Conservation (phyloP, 2,797 vertebrate species). For the Sebastes baramenuke region DNA sequence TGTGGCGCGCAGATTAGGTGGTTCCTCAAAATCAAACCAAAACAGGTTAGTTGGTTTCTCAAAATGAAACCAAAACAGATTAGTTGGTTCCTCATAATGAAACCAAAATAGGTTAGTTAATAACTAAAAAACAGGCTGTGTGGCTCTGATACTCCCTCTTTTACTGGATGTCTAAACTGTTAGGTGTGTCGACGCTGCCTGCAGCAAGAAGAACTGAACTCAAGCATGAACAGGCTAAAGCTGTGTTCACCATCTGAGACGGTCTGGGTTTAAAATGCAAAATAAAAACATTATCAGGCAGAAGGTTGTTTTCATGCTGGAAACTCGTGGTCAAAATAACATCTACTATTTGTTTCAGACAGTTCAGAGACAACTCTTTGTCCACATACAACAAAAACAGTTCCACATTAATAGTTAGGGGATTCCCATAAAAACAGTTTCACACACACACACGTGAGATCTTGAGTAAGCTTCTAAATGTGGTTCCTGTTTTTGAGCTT, state of each 20-base stretch:
- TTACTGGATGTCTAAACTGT: background rate
- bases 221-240: background rate
- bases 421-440: background rate
- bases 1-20: background rate
- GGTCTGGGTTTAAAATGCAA: background rate
- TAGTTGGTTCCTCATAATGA: background rate
- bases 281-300: background rate
- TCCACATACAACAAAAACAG: too few species aligned
- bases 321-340: background rate
- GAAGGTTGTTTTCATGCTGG: background rate
- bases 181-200: background rate
- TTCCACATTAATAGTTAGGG: too few species aligned
- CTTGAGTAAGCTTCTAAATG: background rate
- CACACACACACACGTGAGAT: background rate
- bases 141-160: background rate
- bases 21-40: too few species aligned
- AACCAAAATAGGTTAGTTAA: background rate
- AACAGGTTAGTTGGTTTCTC: background rate
- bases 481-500: slow-evolving; percentile 18
- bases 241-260: background rate
- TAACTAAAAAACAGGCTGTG: background rate
- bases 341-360: too few species aligned
- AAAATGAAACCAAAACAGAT: too few species aligned
- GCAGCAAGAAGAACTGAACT: background rate
- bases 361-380: too few species aligned